Evolutionary conservation across 2,113 vertebrate species (phyloP).

Genomic region (Chrysemys picta): DNA sequence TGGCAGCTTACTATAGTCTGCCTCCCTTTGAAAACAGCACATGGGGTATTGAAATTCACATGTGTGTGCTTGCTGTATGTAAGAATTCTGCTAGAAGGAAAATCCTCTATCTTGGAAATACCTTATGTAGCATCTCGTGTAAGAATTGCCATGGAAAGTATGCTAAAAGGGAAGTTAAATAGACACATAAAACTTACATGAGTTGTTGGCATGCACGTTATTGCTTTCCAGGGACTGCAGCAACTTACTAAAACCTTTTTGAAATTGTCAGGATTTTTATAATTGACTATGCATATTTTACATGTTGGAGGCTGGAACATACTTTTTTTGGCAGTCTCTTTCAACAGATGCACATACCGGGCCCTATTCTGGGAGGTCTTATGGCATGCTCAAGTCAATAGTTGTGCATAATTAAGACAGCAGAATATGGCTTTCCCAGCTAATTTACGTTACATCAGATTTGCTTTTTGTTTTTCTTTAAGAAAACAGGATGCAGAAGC

Average conservation of each 20-base stretch:
- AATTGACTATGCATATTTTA: constrained; percentile 71
- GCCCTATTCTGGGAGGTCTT: constrained; percentile 57
- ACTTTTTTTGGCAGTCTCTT: constrained; percentile 62
- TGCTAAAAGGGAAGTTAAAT: constrained; percentile 3
- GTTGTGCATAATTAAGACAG: constrained; percentile 70
- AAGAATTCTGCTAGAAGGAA: constrained; percentile 11
- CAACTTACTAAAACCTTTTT: constrained; percentile 53
- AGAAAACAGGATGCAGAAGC: constrained; percentile 14
- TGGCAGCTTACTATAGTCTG: background rate
- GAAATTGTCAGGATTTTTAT: constrained; percentile 64
- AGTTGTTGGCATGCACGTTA: constrained; percentile 33
- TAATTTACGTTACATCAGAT: constrained; percentile 14
- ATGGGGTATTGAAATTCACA: background rate
- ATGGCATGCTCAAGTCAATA: constrained; percentile 57
- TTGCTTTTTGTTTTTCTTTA: constrained; percentile 32
- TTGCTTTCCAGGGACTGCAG: constrained; percentile 35
- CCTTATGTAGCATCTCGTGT: background rate
- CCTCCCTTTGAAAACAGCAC: background rate
- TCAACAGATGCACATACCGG: constrained; percentile 50
- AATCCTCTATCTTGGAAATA: background rate
- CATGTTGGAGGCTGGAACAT: constrained; percentile 50
- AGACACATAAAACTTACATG: constrained; percentile 42
- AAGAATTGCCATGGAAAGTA: background rate
- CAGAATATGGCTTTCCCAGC: constrained; percentile 60
- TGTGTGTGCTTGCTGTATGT: background rate